Conservation (phyloP, 2,113 vertebrate species). For the Gnathonemus longibarbis region DNA sequence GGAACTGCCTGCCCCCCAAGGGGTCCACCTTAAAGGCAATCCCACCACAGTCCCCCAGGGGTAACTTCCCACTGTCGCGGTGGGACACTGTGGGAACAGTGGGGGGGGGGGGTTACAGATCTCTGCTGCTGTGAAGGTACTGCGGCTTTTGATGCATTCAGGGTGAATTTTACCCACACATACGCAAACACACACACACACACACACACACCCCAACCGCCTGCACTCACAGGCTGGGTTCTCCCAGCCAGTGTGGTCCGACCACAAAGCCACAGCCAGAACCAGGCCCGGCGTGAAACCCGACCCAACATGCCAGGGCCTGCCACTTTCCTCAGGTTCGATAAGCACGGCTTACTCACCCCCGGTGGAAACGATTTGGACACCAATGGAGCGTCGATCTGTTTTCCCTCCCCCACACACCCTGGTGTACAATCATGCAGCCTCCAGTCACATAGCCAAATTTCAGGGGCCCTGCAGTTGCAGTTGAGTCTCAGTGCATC, state of each 20-base stretch:
- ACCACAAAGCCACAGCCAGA: neutral
- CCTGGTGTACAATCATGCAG: neutral
- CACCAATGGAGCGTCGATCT: neutral
- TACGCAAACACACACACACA: neutral
- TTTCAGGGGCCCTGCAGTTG: neutral
- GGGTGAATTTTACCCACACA: neutral
- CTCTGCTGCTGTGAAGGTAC: neutral
- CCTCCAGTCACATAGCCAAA: too few relatives aligned
- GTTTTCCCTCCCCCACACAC: neutral
- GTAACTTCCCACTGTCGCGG: neutral
- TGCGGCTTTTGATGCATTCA: neutral
- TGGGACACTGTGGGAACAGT: neutral
- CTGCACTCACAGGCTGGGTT: constrained; percentile 25
- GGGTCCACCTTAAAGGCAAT: neutral
- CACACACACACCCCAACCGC: neutral
- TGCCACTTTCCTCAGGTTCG: neutral
- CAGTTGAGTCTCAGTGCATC: neutral
- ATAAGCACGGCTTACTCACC: neutral
- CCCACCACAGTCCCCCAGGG: neutral
- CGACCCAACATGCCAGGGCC: neutral
- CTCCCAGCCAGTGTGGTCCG: neutral
- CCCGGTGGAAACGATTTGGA: neutral
- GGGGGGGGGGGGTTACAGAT: neutral
- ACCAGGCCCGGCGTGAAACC: neutral
- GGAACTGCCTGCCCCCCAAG: neutral